These are phyloP conservation scores for Bos javanicus DNA, from an alignment of 2,113 vertebrate species.

Conservation along the genomic window DNA sequence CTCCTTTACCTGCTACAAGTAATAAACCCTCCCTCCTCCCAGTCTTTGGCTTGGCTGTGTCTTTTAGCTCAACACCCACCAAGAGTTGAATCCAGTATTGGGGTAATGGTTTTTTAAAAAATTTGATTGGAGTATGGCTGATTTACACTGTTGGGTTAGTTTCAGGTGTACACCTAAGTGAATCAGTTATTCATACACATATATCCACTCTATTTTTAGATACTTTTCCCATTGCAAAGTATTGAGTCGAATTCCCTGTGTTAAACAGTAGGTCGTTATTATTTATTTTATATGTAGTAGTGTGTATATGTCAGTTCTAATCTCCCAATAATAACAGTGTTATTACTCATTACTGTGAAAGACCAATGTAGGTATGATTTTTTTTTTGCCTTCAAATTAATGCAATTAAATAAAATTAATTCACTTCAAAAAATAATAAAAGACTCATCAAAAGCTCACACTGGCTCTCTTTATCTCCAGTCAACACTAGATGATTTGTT, in stretches of 20 bases:
- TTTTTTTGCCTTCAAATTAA: not conserved
- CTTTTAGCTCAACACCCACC: not conserved
- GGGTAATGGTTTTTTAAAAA: not conserved
- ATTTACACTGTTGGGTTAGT: not conserved
- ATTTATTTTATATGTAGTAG: not conserved
- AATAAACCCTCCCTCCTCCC: not conserved
- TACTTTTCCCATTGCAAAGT: not conserved
- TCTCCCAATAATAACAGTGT: not conserved
- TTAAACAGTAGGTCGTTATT: not conserved
- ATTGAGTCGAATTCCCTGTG: not conserved
- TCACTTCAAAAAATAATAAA: not conserved
- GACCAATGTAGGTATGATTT: not conserved
- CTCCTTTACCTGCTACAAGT: not conserved
- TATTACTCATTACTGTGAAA: not conserved
- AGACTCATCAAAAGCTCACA: not conserved
- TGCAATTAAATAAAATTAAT: not conserved
- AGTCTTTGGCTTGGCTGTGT: not conserved
- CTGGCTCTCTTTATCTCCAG: too few relatives aligned
- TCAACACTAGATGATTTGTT: not conserved
- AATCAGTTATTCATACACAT: not conserved
- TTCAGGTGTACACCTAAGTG: not conserved
- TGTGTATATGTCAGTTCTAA: not conserved
- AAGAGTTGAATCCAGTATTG: not conserved
- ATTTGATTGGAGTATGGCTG: not conserved
- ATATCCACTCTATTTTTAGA: not conserved